These are phyloP conservation scores for Leptura quadrifasciata DNA, from an alignment of 2,888 invertebrate genomes.

Conservation along the genomic window DNA sequence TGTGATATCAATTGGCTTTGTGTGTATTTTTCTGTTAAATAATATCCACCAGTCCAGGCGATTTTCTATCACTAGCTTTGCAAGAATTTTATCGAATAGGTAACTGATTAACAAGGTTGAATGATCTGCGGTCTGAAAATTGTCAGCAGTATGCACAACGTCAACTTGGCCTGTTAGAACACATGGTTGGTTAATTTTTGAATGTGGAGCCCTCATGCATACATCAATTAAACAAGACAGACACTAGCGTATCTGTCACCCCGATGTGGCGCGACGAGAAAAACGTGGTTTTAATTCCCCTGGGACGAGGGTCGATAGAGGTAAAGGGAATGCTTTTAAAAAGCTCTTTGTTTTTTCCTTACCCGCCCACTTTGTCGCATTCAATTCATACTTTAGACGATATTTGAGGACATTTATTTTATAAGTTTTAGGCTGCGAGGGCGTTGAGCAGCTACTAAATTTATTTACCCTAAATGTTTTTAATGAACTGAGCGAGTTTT, in stretches of 20 bases:
- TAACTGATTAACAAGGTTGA: not conserved
- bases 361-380: conserved; percentile 13
- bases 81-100: no score
- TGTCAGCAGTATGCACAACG: conserved; percentile 5
- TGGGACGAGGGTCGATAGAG: conserved; percentile 20
- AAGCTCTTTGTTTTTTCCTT: conserved; percentile 26
- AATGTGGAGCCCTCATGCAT: conserved; percentile 15
- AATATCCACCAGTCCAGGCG: no score
- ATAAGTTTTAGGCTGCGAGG: not conserved
- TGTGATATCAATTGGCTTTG: no score
- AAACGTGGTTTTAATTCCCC: conserved; percentile 17
- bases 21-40: no score
- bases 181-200: conserved; percentile 22
- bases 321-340: conserved; percentile 39
- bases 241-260: conserved; percentile 18
- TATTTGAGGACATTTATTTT: not conserved
- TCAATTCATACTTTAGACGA: conserved; percentile 5
- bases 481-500: not conserved
- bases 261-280: conserved; percentile 9
- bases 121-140: conserved; percentile 11
- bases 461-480: not conserved
- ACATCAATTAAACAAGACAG: conserved; percentile 30
- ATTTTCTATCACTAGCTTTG: no score
- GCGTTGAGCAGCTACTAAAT: not conserved
- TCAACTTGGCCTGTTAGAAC: not conserved